A percentile compares a stretch with the other conserved stretches of the same genome.
These are phyloP conservation scores for Brotula barbata DNA, from an alignment of 2,797 vertebrate species.

Conservation along the genomic window DNA sequence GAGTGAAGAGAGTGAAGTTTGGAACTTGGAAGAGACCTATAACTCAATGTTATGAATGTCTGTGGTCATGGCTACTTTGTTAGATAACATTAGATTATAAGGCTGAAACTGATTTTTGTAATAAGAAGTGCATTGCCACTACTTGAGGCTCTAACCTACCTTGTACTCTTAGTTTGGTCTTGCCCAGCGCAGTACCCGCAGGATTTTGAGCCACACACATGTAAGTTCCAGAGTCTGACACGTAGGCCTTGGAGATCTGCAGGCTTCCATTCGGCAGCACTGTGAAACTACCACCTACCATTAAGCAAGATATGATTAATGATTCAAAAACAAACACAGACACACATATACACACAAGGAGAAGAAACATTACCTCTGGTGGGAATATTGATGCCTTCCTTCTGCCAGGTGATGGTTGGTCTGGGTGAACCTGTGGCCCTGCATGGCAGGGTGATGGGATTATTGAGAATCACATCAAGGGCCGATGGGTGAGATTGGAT, in stretches of 20 bases:
- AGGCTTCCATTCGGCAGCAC: conserved; percentile 87
- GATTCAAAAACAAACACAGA: not conserved
- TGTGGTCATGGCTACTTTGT: too few relatives aligned
- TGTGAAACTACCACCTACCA: conserved; percentile 79
- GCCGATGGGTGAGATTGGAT: conserved; percentile 83
- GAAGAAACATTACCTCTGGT: conserved; percentile 74
- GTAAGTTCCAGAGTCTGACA: conserved; percentile 89
- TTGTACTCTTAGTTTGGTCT: conserved; percentile 94
- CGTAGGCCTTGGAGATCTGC: conserved; percentile 84
- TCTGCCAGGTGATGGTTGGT: conserved; percentile 95
- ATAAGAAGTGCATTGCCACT: not conserved
- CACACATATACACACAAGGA: not conserved
- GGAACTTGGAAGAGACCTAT: too few relatives aligned
- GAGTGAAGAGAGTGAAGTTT: not conserved
- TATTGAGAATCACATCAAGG: conserved; percentile 89
- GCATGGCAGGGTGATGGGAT: conserved; percentile 87
- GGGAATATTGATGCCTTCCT: conserved; percentile 90
- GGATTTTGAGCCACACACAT: conserved; percentile 96
- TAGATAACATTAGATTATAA: too few relatives aligned
- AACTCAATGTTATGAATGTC: too few relatives aligned
- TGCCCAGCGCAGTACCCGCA: conserved; percentile 92
- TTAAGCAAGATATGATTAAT: not conserved
- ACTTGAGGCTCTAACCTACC: conserved; percentile 70
- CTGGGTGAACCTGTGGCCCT: conserved; percentile 85
- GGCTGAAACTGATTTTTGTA: not conserved